Conservation (phyloP, 2,888 invertebrate genomes). For the Hypsopygia costalis region DNA sequence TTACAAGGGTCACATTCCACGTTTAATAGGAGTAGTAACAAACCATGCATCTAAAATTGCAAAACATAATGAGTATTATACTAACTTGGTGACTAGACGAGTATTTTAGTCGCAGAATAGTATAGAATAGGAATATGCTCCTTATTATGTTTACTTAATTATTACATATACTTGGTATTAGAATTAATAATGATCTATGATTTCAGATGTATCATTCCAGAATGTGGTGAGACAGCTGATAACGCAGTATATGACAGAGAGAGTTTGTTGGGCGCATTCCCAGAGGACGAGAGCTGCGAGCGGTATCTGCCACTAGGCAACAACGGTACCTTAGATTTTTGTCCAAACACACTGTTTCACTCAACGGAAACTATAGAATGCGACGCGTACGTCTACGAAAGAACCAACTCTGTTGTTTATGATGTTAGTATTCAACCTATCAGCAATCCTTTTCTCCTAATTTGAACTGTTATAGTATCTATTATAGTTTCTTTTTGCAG, state of each 20-base stretch:
- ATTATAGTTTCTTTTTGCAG: constrained; percentile 47
- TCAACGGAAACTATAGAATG: constrained; percentile 18
- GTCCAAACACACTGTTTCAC: constrained; percentile 30
- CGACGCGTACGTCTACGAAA: constrained; percentile 33
- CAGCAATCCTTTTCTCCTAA: too few species aligned
- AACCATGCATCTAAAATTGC: too few species aligned
- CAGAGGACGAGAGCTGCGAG: constrained; percentile 46
- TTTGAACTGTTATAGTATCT: too few species aligned
- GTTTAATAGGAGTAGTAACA: too few species aligned
- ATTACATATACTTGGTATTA: too few species aligned
- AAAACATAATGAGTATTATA: too few species aligned
- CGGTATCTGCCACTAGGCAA: constrained; percentile 32
- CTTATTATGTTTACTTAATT: too few species aligned
- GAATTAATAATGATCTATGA: too few species aligned
- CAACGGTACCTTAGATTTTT: constrained; percentile 15
- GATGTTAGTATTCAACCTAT: constrained; percentile 31
- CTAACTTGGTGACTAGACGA: too few species aligned
- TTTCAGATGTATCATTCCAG: constrained; percentile 30
- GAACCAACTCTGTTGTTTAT: constrained; percentile 31
- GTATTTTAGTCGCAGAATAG: too few species aligned
- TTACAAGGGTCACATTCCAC: too few species aligned
- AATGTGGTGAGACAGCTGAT: constrained; percentile 25
- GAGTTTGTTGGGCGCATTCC: constrained; percentile 36
- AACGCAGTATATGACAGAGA: constrained; percentile 41
- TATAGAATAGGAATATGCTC: too few species aligned